Conservation (phyloP, 2,797 vertebrate genomes). For the Scolopax bukidnonensis region DNA sequence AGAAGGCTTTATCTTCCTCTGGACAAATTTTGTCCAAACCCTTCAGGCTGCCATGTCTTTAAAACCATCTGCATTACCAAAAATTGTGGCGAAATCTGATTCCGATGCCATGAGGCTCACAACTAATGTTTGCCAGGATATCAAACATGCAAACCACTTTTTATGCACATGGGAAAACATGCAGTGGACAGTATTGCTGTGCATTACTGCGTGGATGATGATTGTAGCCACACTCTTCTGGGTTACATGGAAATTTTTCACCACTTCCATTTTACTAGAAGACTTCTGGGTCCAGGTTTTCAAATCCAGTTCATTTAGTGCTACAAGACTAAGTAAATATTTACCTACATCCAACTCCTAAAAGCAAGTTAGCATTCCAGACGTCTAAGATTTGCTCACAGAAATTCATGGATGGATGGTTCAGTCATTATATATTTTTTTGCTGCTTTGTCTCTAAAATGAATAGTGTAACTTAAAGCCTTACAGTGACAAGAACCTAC, state of each 20-base stretch:
- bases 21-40: background rate
- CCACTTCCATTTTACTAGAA: background rate
- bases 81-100: background rate
- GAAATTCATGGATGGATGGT: background rate
- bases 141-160: background rate
- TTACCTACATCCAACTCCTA: background rate
- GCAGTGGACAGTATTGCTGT: fast-evolving
- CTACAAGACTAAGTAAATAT: background rate
- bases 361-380: background rate
- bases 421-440: background rate
- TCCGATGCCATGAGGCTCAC: background rate
- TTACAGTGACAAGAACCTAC: background rate
- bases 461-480: background rate
- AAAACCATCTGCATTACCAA: background rate
- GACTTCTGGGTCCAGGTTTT: background rate
- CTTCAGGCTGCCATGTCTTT: fast-evolving
- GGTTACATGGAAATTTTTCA: background rate
- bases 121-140: background rate
- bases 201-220: background rate
- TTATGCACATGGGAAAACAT: fast-evolving
- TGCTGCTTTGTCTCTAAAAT: background rate
- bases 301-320: background rate
- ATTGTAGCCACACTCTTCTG: background rate
- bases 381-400: background rate
- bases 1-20: background rate